phyloP scores from a whole-genome alignment of 2,113 vertebrate genomes.

The Scortum barcoo region DNA sequence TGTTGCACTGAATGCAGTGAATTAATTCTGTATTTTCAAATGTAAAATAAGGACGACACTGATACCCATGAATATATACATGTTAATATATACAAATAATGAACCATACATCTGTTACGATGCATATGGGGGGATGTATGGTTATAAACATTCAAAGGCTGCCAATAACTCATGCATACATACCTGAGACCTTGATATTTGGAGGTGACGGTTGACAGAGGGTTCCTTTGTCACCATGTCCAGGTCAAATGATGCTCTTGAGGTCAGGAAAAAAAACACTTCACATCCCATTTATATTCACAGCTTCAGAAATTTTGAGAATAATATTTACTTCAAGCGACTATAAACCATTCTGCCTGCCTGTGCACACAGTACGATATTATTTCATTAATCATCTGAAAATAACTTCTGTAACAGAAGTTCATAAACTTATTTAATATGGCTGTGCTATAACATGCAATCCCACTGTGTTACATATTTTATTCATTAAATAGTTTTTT shows the following conservation, averaged over 20 bases:
- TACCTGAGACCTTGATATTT: not conserved
- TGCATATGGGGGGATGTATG: too few species aligned
- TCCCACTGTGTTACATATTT: too few species aligned
- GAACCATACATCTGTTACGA: not conserved
- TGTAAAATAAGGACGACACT: not conserved
- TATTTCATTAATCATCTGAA: not conserved
- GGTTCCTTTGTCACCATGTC: not conserved
- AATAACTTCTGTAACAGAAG: too few species aligned
- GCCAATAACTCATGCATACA: too few species aligned
- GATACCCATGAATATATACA: not conserved
- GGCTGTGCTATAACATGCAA: too few species aligned
- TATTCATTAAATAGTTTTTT: too few species aligned
- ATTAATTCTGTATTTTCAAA: not conserved
- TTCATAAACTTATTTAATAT: too few species aligned
- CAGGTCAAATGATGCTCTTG: not conserved
- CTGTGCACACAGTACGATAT: not conserved
- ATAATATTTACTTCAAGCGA: not conserved
- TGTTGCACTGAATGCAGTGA: not conserved
- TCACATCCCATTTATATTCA: not conserved
- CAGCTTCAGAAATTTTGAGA: not conserved
- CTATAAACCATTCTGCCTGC: not conserved
- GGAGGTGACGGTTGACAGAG: not conserved
- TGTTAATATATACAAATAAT: not conserved
- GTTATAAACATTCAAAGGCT: not conserved
- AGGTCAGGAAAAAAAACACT: not conserved